Evolutionary conservation across 2,888 invertebrate species (phyloP).

Genomic region (Xestia ashworthii): DNA sequence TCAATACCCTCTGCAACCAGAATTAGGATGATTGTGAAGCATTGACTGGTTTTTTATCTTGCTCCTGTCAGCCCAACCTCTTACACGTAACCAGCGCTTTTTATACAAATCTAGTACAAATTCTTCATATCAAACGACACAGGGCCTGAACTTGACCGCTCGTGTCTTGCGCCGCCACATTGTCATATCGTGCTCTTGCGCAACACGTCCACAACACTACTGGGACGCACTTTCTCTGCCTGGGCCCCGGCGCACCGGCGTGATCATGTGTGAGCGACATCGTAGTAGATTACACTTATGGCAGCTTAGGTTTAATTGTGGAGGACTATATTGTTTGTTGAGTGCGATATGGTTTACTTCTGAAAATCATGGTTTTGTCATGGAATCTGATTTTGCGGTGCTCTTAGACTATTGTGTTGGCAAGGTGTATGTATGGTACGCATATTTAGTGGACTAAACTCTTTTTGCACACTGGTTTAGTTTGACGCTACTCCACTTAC

Average conservation of each 20-base stretch:
- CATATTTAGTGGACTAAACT: not conserved
- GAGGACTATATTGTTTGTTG: not conserved
- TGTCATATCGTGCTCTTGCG: conserved; percentile 68
- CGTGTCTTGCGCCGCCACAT: conserved; percentile 67
- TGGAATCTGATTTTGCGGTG: not conserved
- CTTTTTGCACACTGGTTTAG: not conserved
- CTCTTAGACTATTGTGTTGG: not conserved
- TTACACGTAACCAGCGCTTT: conserved; percentile 14
- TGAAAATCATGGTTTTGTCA: not conserved
- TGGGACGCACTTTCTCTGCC: conserved; percentile 75
- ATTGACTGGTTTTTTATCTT: not conserved
- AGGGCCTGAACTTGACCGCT: conserved; percentile 71
- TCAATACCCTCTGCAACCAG: not conserved
- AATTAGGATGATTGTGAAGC: not conserved
- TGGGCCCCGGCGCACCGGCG: conserved; percentile 12
- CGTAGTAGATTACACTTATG: conserved; percentile 26
- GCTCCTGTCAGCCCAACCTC: not conserved
- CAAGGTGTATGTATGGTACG: not conserved
- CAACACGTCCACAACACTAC: conserved; percentile 59
- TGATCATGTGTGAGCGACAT: conserved; percentile 44
- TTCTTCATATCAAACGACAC: conserved; percentile 4
- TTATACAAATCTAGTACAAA: conserved; percentile 22
- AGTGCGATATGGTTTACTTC: conserved; percentile 1
- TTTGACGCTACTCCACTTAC: not conserved
- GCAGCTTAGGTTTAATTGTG: conserved; percentile 9